These are phyloP conservation scores for Aplochiton taeniatus DNA, from an alignment of 2,797 vertebrate species.

Conservation along the genomic window DNA sequence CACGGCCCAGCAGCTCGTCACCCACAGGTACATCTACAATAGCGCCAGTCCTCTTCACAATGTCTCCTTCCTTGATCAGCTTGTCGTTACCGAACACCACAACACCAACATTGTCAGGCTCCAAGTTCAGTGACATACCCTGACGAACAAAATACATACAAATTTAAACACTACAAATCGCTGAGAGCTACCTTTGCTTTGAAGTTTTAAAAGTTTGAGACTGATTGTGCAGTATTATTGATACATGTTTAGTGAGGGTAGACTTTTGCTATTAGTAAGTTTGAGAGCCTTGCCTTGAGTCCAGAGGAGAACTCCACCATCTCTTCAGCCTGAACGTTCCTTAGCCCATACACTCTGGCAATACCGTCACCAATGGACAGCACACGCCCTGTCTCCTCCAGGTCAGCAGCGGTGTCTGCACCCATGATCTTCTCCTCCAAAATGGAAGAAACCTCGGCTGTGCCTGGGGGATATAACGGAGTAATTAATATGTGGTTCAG, in stretches of 20 bases:
- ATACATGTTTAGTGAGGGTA: too few species aligned
- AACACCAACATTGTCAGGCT: constrained; percentile 87
- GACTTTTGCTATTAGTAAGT: too few species aligned
- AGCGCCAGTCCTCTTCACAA: constrained; percentile 86
- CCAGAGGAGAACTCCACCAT: constrained; percentile 87
- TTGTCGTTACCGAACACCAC: constrained; percentile 89
- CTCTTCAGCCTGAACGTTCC: constrained; percentile 86
- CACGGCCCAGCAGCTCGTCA: constrained; percentile 82
- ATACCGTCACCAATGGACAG: constrained; percentile 88
- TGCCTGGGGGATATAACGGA: constrained; percentile 62
- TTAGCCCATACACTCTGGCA: constrained; percentile 83
- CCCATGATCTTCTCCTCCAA: constrained; percentile 87
- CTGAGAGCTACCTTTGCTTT: too few species aligned
- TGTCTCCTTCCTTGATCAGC: constrained; percentile 86
- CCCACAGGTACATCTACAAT: constrained; percentile 88
- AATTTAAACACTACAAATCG: not conserved
- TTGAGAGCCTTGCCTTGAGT: constrained; percentile 72
- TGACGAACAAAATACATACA: not conserved
- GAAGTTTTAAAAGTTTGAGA: too few species aligned
- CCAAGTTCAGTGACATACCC: constrained; percentile 79
- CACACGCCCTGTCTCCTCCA: constrained; percentile 86
- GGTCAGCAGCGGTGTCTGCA: constrained; percentile 82
- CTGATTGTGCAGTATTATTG: too few species aligned
- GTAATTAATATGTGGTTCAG: too few species aligned
- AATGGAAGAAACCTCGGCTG: constrained; percentile 86